Base-by-base conservation (phyloP, 2,113 vertebrate genomes). In the Rhombomys opimus region DNA sequence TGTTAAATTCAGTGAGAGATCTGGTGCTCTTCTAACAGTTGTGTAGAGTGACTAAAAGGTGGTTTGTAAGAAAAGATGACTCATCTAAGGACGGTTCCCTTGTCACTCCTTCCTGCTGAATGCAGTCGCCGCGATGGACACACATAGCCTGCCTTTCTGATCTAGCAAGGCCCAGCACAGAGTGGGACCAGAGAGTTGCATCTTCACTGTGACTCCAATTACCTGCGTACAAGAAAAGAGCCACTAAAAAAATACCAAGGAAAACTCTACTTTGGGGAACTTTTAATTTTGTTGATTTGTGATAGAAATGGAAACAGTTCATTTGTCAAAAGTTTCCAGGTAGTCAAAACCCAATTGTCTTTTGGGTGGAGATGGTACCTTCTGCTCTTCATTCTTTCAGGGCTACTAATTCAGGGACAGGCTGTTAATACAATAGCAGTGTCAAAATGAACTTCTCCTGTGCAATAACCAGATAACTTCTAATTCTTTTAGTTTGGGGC, bases 1-100 rank as follows among this genome's bases (percentile, higher is more conserved):
- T 98, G 97, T 97, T 98, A 91, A 67, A 54, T 96, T 95, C 93
- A 77, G 87, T 63, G 95, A 95, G 80, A 97, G 96, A 97, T 59
- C 61, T 68, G 95, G 54, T 72, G 94, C 38, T 90, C 20, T 77
- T 92, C 94, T 95, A 88, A 82, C 41, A 90, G 50, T 89, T 96
- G 86, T 73, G 5, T 80, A 70, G 20, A 75, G 76, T 75, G 96
- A 65, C 14, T 89, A 77, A 89, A 91, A 89, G 59, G 13, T 70
- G 72, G 89, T 63, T 91, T 91, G 72, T 86, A 93, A 92, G 94
- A 52, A 84, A 96, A 76, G 7, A 50, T 90, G 75, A 18, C 50
- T 96, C 82, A 3, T 32, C 59, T 46, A 59, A 70, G 77, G 96
- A 90, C 35, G 78, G 23, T 85, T 82, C 59, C 25, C 22, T 75